These are phyloP conservation scores for Gallinago media DNA, from an alignment of 2,113 vertebrate genomes.

Conservation along the genomic window DNA sequence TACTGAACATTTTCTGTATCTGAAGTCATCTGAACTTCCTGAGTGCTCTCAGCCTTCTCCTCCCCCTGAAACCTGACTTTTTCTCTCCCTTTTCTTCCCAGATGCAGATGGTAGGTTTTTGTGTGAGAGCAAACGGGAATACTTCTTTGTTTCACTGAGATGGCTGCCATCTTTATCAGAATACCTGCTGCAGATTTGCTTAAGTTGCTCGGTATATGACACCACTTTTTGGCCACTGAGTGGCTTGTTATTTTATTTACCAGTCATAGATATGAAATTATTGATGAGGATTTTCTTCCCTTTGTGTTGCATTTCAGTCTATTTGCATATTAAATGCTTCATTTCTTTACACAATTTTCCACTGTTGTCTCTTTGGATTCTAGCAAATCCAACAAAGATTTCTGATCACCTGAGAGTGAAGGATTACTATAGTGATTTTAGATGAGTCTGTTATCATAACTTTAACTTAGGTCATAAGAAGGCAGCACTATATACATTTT, in stretches of 20 bases:
- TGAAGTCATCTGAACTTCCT: background rate
- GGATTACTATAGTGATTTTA: background rate
- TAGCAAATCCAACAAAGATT: background rate
- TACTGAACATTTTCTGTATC: background rate
- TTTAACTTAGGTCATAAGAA: background rate
- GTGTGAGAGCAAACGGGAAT: background rate
- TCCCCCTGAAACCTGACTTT: background rate
- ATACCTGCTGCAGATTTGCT: background rate
- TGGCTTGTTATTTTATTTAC: background rate
- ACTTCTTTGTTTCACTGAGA: background rate
- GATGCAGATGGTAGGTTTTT: background rate
- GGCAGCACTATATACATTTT: background rate
- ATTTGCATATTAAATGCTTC: background rate
- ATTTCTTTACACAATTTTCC: background rate
- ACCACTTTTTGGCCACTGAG: background rate
- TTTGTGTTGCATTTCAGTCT: background rate
- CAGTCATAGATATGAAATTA: background rate
- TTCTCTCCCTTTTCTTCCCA: background rate
- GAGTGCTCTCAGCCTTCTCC: background rate
- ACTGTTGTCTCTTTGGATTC: background rate
- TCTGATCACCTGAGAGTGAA: background rate
- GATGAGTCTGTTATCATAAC: background rate
- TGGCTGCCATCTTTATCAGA: background rate
- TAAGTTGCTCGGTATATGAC: accelerated
- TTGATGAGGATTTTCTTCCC: background rate